phyloP scores from a whole-genome alignment of 2,113 vertebrate species.

The Chitala chitala region DNA sequence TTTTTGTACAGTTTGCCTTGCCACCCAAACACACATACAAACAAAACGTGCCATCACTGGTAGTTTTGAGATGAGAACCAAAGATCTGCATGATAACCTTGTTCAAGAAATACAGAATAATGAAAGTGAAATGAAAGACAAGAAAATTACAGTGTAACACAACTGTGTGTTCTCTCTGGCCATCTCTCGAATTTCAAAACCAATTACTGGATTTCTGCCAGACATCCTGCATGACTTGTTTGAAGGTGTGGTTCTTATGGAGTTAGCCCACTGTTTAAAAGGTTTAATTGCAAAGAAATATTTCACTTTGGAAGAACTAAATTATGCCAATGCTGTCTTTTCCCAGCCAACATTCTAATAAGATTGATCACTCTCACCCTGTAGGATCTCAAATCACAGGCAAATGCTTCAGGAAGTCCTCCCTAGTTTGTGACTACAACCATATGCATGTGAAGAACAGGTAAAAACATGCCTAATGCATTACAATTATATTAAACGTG shows the following conservation, averaged over 20 bases:
- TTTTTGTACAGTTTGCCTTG: constrained; percentile 27
- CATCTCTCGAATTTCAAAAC: constrained; percentile 21
- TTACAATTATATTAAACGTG: constrained; percentile 6
- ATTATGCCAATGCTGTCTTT: constrained; percentile 25
- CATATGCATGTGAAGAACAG: constrained; percentile 8
- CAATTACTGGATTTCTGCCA: constrained; percentile 27
- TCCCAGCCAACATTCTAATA: constrained; percentile 31
- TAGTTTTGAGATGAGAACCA: constrained; percentile 27
- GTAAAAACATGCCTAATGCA: constrained; percentile 11
- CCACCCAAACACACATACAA: constrained; percentile 18
- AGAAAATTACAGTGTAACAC: constrained; percentile 19
- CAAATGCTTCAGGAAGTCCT: constrained; percentile 37
- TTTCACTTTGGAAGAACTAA: constrained; percentile 32
- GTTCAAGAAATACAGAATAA: constrained; percentile 17
- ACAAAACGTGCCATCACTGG: constrained; percentile 21
- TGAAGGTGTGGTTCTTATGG: constrained; percentile 32
- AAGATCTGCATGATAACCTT: constrained; percentile 15
- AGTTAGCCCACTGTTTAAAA: constrained; percentile 31
- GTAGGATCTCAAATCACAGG: constrained; percentile 32
- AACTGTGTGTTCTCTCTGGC: not conserved
- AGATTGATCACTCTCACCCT: constrained; percentile 30
- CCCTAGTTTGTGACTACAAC: constrained; percentile 19
- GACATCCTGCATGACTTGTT: constrained; percentile 32
- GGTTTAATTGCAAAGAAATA: constrained; percentile 27
- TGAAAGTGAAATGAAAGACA: constrained; percentile 8